Base-by-base conservation (phyloP, 1,140 invertebrate species). In the Lerema accius region DNA sequence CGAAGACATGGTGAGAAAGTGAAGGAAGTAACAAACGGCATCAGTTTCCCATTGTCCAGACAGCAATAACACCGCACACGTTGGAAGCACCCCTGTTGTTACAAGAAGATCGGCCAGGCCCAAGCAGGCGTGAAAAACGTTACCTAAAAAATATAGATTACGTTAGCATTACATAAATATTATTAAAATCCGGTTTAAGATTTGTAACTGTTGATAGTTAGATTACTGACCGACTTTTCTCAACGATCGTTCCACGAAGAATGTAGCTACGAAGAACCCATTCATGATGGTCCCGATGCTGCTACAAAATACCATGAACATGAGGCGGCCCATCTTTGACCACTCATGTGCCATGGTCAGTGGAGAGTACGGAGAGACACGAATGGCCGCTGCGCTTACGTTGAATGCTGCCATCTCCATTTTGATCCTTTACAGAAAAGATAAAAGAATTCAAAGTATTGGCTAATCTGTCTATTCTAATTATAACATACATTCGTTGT, bases 91-190 rank as follows among this genome's bases (percentile, higher is more conserved):
- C 0, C 94, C 75, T 0, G 94, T 93, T 0, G 95, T 95, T 10
- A 97, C 92, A 11, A 96, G 75, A 39, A 96, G 78, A 70, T 96
- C 96, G 0, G 95, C 93, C 42, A 96, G 68, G 0, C 95, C 95
- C 3, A 95, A 92, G 82, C 95, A 96, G n/a, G 95, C 95, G 93
- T 96, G 83, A 78, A 95, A 96, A 9, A 94, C 93, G 72, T 96
- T 96, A n/a, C 95, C 95, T 96, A 88, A 4, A 90, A 91, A 71
- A 73, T n/a, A 17, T 43, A 16, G 0, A 16, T 43, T 17, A 9
- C 1, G 4, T 43, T 19, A 16, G 15, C 3, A 16, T 5, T n/a
- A n/a, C n/a, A n/a, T n/a, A n/a, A n/a, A n/a, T n/a, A n/a, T n/a
- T n/a, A n/a, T n/a, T n/a, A n/a, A n/a, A n/a, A n/a, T n/a, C n/a